phyloP scores from a whole-genome alignment of 2,888 invertebrate species.

The Phyllotreta cruciferae region DNA sequence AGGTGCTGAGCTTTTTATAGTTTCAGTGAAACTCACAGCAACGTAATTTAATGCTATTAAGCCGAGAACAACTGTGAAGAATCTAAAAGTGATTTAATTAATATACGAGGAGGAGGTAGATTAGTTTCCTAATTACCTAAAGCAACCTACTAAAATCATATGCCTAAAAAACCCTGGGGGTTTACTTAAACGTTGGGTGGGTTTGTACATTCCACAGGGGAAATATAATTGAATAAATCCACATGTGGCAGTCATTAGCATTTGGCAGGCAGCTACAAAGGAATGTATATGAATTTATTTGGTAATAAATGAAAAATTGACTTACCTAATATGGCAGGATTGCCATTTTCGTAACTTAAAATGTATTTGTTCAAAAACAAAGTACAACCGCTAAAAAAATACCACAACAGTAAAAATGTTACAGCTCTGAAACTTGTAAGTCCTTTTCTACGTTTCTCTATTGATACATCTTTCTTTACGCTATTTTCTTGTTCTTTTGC shows the following conservation, averaged over 20 bases:
- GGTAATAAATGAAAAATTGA: conserved; percentile 11
- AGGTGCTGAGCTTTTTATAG: conserved; percentile 81
- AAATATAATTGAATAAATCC: conserved; percentile 78
- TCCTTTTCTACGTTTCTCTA: conserved; percentile 54
- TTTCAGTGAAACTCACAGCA: conserved; percentile 82
- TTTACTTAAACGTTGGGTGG: conserved; percentile 64
- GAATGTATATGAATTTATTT: neutral
- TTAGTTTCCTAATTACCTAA: conserved; percentile 62
- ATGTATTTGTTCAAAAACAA: conserved; percentile 81
- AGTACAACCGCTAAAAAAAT: conserved; percentile 79
- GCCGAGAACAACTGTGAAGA: conserved; percentile 76
- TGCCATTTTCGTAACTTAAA: conserved; percentile 73
- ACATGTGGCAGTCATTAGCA: conserved; percentile 75
- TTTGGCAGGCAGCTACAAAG: conserved; percentile 72
- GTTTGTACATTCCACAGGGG: conserved; percentile 76
- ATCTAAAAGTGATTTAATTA: conserved; percentile 60
- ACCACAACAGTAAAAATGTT: conserved; percentile 72
- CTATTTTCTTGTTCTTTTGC: conserved; percentile 39
- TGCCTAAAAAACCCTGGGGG: conserved; percentile 76
- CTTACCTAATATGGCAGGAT: conserved; percentile 76
- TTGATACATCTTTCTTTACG: conserved; percentile 37
- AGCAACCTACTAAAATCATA: conserved; percentile 76
- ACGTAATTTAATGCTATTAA: conserved; percentile 78
- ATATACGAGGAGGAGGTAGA: neutral
- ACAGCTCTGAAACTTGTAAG: conserved; percentile 67